Evolutionary conservation across 2,888 invertebrate species (phyloP).

Genomic region (Caradrina kadenii): DNA sequence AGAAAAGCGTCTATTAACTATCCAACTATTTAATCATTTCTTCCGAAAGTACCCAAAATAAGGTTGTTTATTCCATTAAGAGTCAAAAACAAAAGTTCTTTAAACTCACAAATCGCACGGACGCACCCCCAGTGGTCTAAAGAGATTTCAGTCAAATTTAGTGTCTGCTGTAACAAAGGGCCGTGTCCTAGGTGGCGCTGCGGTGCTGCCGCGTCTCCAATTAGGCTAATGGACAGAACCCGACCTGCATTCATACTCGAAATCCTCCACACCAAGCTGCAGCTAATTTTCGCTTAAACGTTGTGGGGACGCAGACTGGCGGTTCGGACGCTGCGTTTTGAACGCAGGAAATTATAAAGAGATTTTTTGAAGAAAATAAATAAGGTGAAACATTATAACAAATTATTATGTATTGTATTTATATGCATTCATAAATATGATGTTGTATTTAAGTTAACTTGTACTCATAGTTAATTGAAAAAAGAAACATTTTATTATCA

Average conservation of each 20-base stretch:
- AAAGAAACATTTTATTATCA: too few species aligned
- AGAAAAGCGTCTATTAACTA: not conserved
- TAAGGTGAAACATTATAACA: not conserved
- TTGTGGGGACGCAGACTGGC: conserved; percentile 70
- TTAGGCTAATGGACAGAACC: conserved; percentile 90
- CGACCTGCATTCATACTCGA: conserved; percentile 89
- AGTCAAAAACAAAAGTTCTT: conserved; percentile 19
- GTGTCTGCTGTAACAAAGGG: conserved; percentile 78
- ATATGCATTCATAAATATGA: too few species aligned
- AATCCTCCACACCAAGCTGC: conserved; percentile 88
- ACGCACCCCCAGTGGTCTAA: conserved; percentile 51
- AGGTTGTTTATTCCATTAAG: not conserved
- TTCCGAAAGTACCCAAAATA: not conserved
- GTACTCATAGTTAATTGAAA: too few species aligned
- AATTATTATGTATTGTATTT: too few species aligned
- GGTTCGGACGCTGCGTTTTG: conserved; percentile 57
- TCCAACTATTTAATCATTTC: not conserved
- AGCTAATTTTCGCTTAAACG: conserved; percentile 89
- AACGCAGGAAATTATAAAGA: conserved; percentile 15
- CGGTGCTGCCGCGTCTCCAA: conserved; percentile 80
- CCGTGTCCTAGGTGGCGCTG: conserved; percentile 74
- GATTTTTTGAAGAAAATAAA: not conserved
- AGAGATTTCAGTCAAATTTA: conserved; percentile 66
- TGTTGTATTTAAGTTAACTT: too few species aligned
- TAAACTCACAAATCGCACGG: conserved; percentile 51